phyloP scores from a whole-genome alignment of 30 jellyfish, hydroid and myxozoan genomes.

The Morbakka virulenta region DNA sequence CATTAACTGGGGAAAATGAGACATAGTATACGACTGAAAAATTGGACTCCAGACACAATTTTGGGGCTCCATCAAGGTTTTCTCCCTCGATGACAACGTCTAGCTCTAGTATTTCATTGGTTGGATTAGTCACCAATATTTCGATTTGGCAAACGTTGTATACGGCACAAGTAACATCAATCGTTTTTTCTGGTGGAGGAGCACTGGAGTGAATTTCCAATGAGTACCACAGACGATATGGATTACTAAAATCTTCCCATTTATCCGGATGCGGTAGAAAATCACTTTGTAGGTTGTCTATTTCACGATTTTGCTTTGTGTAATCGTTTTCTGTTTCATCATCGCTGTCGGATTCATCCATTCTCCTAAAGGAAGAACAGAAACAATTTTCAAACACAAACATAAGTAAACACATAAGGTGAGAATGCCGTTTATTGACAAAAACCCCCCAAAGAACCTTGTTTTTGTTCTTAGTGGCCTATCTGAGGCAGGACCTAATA shows the following conservation, averaged over 20 bases:
- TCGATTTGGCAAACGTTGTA: conserved; percentile 53
- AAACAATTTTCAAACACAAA: too few species aligned
- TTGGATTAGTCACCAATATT: conserved; percentile 70
- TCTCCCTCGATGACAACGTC: conserved; percentile 63
- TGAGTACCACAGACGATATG: conserved; percentile 87
- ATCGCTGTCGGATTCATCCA: conserved; percentile 68
- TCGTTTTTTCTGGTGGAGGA: conserved; percentile 46
- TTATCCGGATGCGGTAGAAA: conserved; percentile 35
- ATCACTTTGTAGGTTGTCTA: background rate
- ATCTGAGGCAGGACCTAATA: too few species aligned
- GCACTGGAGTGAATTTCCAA: conserved; percentile 58
- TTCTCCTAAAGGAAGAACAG: background rate
- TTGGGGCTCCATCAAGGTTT: conserved; percentile 43
- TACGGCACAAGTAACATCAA: conserved; percentile 59
- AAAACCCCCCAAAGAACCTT: background rate
- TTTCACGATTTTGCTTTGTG: background rate
- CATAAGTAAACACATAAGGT: background rate
- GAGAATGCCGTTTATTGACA: background rate
- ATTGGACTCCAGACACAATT: too few species aligned
- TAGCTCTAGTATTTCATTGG: conserved; percentile 23
- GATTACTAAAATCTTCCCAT: conserved; percentile 40
- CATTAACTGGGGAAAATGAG: too few species aligned
- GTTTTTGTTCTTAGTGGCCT: background rate
- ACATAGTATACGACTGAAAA: too few species aligned
- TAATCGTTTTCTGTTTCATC: conserved; percentile 62